Conservation (phyloP, 2,797 vertebrate genomes). For the Lateolabrax maculatus region DNA sequence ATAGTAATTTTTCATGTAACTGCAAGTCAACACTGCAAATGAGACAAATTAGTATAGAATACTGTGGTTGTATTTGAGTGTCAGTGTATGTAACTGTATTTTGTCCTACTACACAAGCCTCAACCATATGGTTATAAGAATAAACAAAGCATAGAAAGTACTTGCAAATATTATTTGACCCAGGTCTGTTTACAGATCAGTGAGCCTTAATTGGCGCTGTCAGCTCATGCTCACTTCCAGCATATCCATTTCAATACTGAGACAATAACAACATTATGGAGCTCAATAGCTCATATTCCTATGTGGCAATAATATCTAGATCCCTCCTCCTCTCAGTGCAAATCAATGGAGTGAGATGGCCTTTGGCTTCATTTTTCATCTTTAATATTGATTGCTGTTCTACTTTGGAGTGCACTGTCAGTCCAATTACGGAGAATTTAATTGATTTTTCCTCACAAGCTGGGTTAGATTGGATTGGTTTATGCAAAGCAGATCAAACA, state of each 20-base stretch:
- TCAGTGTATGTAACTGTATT: background rate
- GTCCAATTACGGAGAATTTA: constrained; percentile 85
- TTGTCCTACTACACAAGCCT: constrained; percentile 8
- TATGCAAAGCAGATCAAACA: constrained; percentile 86
- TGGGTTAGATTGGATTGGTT: constrained; percentile 83
- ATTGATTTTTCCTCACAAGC: constrained; percentile 86
- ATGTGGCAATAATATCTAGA: constrained; percentile 78
- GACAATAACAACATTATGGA: constrained; percentile 79
- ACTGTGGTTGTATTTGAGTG: background rate
- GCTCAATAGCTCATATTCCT: constrained; percentile 79
- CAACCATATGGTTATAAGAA: constrained; percentile 31
- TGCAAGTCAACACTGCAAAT: background rate
- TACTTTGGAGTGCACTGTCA: constrained; percentile 84
- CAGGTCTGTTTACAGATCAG: constrained; percentile 73
- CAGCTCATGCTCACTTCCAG: constrained; percentile 62
- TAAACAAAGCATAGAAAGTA: constrained; percentile 63
- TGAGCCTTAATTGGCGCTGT: constrained; percentile 74
- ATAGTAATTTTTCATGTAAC: background rate
- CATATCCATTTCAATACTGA: constrained; percentile 72
- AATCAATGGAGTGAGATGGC: constrained; percentile 83
- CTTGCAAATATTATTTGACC: constrained; percentile 63
- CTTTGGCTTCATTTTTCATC: constrained; percentile 87
- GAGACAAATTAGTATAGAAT: background rate
- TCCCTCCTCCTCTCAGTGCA: constrained; percentile 70
- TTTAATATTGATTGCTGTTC: constrained; percentile 83